A percentile compares a stretch with the other conserved stretches of the same genome.
phyloP scores from a whole-genome alignment of 1,140 invertebrate genomes.

The Saccostrea glomerata region DNA sequence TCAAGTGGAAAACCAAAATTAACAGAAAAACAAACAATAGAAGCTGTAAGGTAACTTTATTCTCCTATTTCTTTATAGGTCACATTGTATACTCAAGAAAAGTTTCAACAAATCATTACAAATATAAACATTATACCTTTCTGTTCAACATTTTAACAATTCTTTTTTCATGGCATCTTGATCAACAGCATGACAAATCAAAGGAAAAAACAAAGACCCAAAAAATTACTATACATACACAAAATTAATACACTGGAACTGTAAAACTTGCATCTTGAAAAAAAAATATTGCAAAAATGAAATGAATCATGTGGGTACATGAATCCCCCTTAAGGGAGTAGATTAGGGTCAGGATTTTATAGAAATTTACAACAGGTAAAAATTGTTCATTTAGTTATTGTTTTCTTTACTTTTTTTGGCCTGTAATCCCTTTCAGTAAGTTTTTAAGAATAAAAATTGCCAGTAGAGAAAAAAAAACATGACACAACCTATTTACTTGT shows the following conservation, averaged over 20 bases:
- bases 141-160: slow-evolving; percentile 24
- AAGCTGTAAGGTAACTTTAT: slow-evolving; percentile 22
- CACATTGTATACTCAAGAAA: slow-evolving; percentile 36
- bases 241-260: neutral
- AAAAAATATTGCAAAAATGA: neutral
- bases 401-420: too few relatives aligned
- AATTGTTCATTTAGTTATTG: too few relatives aligned
- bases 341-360: too few relatives aligned
- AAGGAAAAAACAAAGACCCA: neutral
- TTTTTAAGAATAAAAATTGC: too few relatives aligned
- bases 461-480: neutral
- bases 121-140: slow-evolving; percentile 19
- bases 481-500: neutral
- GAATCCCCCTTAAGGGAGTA: neutral
- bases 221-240: neutral
- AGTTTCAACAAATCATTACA: slow-evolving; percentile 36
- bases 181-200: slow-evolving; percentile 23
- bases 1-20: neutral
- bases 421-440: too few relatives aligned
- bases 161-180: slow-evolving; percentile 24
- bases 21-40: slow-evolving; percentile 2
- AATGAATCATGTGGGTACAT: neutral
- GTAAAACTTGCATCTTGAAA: neutral
- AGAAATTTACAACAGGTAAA: too few relatives aligned
- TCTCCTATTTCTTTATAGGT: slow-evolving; percentile 15